phyloP scores from a whole-genome alignment of 1,140 invertebrate species.

The Lepidurus apus region DNA sequence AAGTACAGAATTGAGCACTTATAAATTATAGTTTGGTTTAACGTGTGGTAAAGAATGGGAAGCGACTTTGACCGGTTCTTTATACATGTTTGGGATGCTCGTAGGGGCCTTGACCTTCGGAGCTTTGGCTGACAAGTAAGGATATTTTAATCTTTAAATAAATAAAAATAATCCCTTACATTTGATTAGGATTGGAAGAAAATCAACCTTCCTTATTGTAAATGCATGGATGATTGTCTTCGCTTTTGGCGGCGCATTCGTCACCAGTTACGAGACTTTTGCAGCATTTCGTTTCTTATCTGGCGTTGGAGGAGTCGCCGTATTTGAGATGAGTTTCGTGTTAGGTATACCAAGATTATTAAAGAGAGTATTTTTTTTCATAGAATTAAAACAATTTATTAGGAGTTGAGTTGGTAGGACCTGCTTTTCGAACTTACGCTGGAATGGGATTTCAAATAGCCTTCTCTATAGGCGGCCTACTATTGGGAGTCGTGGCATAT shows the following conservation, averaged over 20 bases:
- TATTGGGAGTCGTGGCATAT: constrained; percentile 42
- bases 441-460: constrained; percentile 43
- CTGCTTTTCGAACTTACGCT: constrained; percentile 39
- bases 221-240: constrained; percentile 35
- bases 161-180: background rate
- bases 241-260: constrained; percentile 38
- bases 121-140: constrained; percentile 19
- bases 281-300: constrained; percentile 40
- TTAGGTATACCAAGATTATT: constrained; percentile 36
- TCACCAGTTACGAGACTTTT: constrained; percentile 38
- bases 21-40: constrained; percentile 13
- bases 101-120: constrained; percentile 12
- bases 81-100: constrained; percentile 28
- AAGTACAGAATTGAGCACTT: background rate
- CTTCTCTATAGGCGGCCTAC: constrained; percentile 43
- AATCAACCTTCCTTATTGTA: constrained; percentile 33
- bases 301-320: constrained; percentile 39
- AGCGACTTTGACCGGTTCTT: background rate
- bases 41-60: constrained; percentile 26
- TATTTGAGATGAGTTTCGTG: constrained; percentile 41
- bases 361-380: constrained; percentile 4
- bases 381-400: constrained; percentile 15
- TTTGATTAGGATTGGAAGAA: constrained; percentile 37
- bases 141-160: background rate
- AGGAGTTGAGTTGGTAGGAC: constrained; percentile 43